Base-by-base conservation (phyloP, 23 tunicate genomes). In the Phallusia fumigata region DNA sequence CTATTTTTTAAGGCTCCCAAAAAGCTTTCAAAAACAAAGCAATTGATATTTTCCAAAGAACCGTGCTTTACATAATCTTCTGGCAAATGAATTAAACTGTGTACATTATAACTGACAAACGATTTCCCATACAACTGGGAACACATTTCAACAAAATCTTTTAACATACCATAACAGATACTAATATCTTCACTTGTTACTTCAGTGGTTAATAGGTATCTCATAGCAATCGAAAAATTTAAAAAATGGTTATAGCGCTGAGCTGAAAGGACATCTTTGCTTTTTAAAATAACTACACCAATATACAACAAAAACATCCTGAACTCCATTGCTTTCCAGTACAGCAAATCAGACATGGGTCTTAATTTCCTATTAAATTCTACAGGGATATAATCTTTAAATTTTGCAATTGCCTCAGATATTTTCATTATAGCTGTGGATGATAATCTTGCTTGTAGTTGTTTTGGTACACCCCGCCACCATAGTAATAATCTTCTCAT, bases 401-500 rank as follows among this genome's bases (percentile, higher is more conserved):
- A 26, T 16, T 52, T 13, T 52, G 3, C n/a, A 35, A 80, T 33
- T 52, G 26, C 32, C 28, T 32, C 30, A 32, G 22, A 45, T 18
- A 80, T 31, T 53, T 21, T 32, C 22, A 8, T 18, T 22, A 80
- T 53, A 18, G 83, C 74, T 33, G 32, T 21, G 12, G 74, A 32
- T 31, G 83, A 30, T 30, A 52, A 0, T 32, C 45, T 52, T 1
- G 74, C 73, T 18, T 32, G 30, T 5, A 52, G 83, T 32, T 80
- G 83, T 34, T 52, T 80, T 18, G 45, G 74, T 8, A 87, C 91
- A 10, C 86, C 86, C 64, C 82, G 82, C 91, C 91, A 87, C 85
- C 86, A 81, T 13, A 40, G 28, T 40, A 87, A 45, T 12, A 87
- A 33, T 18, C 82, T 74, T 36, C 82, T 87, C 82, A 64, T 87